Base-by-base conservation (phyloP, 2,888 invertebrate species). In the Dinocampus coccinellae region DNA sequence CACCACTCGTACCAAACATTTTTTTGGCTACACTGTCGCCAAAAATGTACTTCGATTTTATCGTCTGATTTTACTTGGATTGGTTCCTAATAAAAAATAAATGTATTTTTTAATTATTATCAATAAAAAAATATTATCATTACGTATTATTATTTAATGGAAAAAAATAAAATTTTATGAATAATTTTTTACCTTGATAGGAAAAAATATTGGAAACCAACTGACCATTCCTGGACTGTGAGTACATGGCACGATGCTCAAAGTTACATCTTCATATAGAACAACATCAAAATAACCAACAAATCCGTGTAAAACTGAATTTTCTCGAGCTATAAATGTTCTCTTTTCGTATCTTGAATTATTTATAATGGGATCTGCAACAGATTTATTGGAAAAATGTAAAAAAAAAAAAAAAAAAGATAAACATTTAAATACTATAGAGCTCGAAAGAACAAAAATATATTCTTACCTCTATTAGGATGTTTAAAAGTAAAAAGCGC, bases 1-100 rank as follows among this genome's bases (percentile, higher is more conserved):
- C 93, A 91, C 98, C 98, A 98, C 87, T 98, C 98, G 83, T 98
- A 98, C 98, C 98, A 98, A 10, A 98, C 97, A 84, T 94, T 93
- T 75, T 94, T 93, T 2, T 91, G 85, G 75, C 91, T 93, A 66
- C 93, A 92, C 75, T 93, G 91, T 34, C 98, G 90, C 97, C 98
- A 98, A 83, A 98, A 96, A 75, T 94, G 92, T 1, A 97, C 92
- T 72, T 91, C 92, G 34, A 98, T 91, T 60, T 88, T 89, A 70
- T 94, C 92, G 1, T 93, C 94, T 70, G 90, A 91, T 68, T 90
- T 91, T 0, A 98, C 87, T 73, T 92, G 90, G 63, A 96, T 83
- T 0, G 96, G 95, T 65, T 92, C 92, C 93, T 95, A 57, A 26
- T 42, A 58, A 62, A 16, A 55, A 66, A 26, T 1, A 53, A 65